Base-by-base conservation (phyloP, 2,797 vertebrate genomes). In the Uromys caudimaculatus region DNA sequence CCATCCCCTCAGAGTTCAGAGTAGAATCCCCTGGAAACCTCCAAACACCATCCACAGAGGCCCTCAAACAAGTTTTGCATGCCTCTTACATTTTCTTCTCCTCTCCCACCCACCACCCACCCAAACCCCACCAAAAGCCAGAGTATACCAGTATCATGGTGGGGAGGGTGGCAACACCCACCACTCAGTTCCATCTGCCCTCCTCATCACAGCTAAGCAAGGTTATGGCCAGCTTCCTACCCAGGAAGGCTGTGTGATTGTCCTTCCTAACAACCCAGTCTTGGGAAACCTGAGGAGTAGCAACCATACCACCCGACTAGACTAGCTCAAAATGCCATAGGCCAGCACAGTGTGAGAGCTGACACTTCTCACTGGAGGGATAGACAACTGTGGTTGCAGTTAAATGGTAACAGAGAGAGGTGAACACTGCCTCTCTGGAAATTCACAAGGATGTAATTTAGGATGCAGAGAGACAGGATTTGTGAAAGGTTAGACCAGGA, bases 401-500 rank as follows among this genome's bases (percentile, higher is more conserved):
- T 64, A 87, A 83, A 56, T 2, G 29, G 44, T 17, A 58, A 71
- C 47, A 23, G 75, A 58, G 75, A 76, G 62, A 75, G 17, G 58
- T 1, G 19, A 73, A 9, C 24, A 9, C 44, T 93, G 21, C 54
- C 29, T 41, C 44, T 92, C 86, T 29, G 73, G 82, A 95, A 95
- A 95, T 73, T 87, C 81, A 81, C 62, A 67, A 44, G 82, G 90
- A 90, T 17, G 14, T 60, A 35, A 90, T 58, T 73, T 44, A 93
- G 76, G 50, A 77, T 87, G 75, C 64, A 94, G 85, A 90, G 71
- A 86, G 91, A 54, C 11, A 50, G 38, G 67, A 56, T 93, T 90
- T 95, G 81, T 27, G 87, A 96, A 94, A 77, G 67, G 52, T 88
- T 50, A 84, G 5, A 17, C 29, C 38, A 62, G 71, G 81, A 90